phyloP scores from a whole-genome alignment of 2,888 invertebrate genomes.

The Teinopalpus imperialis region DNA sequence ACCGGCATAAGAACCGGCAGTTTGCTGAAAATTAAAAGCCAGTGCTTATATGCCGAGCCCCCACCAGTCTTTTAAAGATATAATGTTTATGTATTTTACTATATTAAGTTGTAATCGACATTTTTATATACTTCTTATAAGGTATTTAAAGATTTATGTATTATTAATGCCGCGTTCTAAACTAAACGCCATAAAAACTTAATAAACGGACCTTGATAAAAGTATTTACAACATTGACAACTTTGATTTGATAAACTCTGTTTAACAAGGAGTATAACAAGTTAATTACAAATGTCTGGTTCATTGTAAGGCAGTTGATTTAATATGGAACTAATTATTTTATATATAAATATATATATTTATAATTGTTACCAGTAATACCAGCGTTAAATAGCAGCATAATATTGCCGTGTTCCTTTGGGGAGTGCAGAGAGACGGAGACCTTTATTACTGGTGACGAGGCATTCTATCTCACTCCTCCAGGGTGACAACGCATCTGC shows the following conservation, averaged over 20 bases:
- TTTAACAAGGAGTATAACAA: slow-evolving; percentile 23
- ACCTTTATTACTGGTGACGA: too few species aligned
- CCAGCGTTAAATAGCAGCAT: too few species aligned
- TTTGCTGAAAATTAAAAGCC: too few species aligned
- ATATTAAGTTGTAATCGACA: slow-evolving; percentile 20
- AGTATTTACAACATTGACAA: slow-evolving; percentile 22
- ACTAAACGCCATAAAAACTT: slow-evolving; percentile 19
- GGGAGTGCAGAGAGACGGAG: too few species aligned
- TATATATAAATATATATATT: slow-evolving; percentile 1
- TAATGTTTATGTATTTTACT: slow-evolving; percentile 9
- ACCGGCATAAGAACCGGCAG: too few species aligned
- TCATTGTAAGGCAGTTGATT: slow-evolving; percentile 3
- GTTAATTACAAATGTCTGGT: slow-evolving; percentile 21
- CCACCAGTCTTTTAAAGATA: too few species aligned
- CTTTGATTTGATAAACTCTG: slow-evolving; percentile 13
- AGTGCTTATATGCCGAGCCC: too few species aligned
- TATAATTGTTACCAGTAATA: too few species aligned
- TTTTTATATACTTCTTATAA: slow-evolving; percentile 23
- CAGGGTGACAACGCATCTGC: too few species aligned
- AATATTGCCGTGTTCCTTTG: too few species aligned
- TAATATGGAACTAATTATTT: slow-evolving; percentile 2
- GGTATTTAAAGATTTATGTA: slow-evolving; percentile 20
- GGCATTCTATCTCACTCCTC: too few species aligned
- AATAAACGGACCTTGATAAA: slow-evolving; percentile 21
- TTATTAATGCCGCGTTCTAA: slow-evolving; percentile 23